Conservation (phyloP, 2,113 vertebrate species). For the Eretmodus cyanostictus region DNA sequence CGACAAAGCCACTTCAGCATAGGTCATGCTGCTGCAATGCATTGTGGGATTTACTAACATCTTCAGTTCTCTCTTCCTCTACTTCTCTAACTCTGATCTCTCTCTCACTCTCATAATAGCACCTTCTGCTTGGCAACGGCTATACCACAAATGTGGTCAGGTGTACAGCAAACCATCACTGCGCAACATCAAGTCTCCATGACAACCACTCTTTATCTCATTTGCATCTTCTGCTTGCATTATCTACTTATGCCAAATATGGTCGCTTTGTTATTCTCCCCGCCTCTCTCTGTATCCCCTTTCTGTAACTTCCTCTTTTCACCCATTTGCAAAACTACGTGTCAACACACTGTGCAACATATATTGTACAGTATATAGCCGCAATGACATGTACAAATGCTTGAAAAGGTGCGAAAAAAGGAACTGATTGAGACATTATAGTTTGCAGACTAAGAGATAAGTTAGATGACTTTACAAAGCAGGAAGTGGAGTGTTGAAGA, state of each 20-base stretch:
- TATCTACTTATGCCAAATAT: slow-evolving; percentile 62
- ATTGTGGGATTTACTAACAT: slow-evolving; percentile 60
- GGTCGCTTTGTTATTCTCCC: slow-evolving; percentile 25
- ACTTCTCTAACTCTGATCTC: slow-evolving; percentile 33
- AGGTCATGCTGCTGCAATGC: slow-evolving; percentile 61
- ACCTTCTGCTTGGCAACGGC: slow-evolving; percentile 67
- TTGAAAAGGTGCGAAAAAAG: slow-evolving; percentile 35
- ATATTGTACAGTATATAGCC: not conserved
- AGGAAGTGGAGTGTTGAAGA: slow-evolving; percentile 53
- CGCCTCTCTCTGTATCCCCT: slow-evolving; percentile 21
- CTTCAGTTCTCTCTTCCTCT: slow-evolving; percentile 42
- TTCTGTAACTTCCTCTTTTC: slow-evolving; percentile 50
- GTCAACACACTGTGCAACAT: not conserved
- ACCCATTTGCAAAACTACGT: slow-evolving; percentile 30
- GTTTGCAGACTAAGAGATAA: slow-evolving; percentile 44
- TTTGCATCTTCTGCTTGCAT: slow-evolving; percentile 68
- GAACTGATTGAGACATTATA: slow-evolving; percentile 48
- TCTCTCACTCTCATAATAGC: slow-evolving; percentile 58
- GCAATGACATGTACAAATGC: not conserved
- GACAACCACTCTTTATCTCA: slow-evolving; percentile 65
- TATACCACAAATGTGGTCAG: slow-evolving; percentile 65
- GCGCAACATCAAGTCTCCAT: slow-evolving; percentile 68
- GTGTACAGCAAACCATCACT: slow-evolving; percentile 62
- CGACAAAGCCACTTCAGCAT: slow-evolving; percentile 47
- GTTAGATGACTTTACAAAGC: slow-evolving; percentile 30